These are phyloP conservation scores for Nezara viridula DNA, from an alignment of 2,888 invertebrate species.

Conservation along the genomic window DNA sequence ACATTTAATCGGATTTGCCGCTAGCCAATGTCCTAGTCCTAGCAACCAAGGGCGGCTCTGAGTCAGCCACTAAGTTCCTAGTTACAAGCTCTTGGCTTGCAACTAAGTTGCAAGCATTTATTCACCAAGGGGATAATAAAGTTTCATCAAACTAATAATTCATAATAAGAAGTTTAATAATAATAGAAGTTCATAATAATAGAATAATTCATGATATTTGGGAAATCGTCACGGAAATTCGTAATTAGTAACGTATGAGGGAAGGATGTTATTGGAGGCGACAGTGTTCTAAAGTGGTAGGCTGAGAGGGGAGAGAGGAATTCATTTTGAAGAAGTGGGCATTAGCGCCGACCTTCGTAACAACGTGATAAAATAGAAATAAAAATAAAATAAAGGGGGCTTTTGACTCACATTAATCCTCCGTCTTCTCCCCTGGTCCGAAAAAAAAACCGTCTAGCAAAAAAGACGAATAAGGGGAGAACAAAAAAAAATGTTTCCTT, in stretches of 20 bases:
- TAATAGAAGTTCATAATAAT: neutral
- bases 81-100: neutral
- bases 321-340: no score
- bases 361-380: no score
- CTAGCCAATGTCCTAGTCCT: slow-evolving; percentile 12
- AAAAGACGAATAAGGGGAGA: no score
- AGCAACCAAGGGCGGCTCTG: neutral
- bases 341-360: no score
- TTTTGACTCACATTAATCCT: no score
- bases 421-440: no score
- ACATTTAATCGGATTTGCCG: slow-evolving; percentile 29
- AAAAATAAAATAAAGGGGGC: no score
- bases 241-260: neutral
- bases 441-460: no score
- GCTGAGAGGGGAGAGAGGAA: neutral
- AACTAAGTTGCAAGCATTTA: neutral
- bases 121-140: neutral
- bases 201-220: neutral
- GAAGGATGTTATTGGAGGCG: neutral
- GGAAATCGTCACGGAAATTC: neutral
- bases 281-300: neutral
- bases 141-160: no score
- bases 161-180: no score
- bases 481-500: no score
- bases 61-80: neutral